Base-by-base conservation (phyloP, 2,797 vertebrate genomes). In the Chloroceryle inda region DNA sequence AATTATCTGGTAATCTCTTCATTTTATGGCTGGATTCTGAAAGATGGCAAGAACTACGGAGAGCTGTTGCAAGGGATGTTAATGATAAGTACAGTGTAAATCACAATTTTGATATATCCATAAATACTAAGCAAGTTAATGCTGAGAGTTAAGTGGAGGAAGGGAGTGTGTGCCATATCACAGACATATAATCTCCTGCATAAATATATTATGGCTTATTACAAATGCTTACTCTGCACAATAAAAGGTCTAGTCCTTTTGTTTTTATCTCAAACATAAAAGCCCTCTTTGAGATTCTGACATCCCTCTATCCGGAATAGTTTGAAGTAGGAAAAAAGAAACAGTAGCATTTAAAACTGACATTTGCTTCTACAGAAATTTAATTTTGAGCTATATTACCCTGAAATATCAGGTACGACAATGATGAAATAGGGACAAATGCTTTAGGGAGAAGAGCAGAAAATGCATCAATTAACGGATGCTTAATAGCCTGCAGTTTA, bases 71-170 rank as follows among this genome's bases (percentile, higher is more conserved):
- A 86, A 79, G 61, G 69, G 77, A 81, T 77, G 29, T 91, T 96
- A 93, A 94, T 40, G 92, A 42, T 95, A 93, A 96, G 85, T 93
- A 85, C 81, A 87, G 37, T n/a, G 92, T 87, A 94, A 94, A 95
- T 90, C 53, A 88, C 68, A 31, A 75, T 50, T 84, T 33, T 77
- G 73, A 90, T 80, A 67, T 44, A 95, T 63, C 87, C 89, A 96
- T 94, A 92, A 97, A 94, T 96, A 91, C 78, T 77, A 92, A 94
- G 77, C 49, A 84, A 96, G 87, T 96, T 95, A 95, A 87, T 83
- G 61, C 29, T 0, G 35, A 64, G 79, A 87, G 84, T 72, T 96
- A 94, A 95, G 56, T 71, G 87, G 53, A 78, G 9, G 53, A 94
- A 94, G 59, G 45, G 56, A 89, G 38, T 29, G 38, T 56, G 63